phyloP scores from a whole-genome alignment of 1,140 invertebrate species.

The Scaptomyza pallida region DNA sequence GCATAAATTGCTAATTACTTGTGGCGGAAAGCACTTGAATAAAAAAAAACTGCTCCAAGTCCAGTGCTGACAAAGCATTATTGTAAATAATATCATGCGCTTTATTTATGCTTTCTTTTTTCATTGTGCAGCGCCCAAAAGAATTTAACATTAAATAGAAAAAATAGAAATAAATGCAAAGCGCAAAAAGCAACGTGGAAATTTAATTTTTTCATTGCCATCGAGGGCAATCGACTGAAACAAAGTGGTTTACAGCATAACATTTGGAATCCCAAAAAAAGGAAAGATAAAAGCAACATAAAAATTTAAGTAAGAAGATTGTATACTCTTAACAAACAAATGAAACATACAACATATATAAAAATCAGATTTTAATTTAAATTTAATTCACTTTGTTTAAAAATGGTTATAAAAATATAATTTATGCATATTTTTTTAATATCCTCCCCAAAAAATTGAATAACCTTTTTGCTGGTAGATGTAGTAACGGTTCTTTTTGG shows the following conservation, averaged over 20 bases:
- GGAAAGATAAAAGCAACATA: neutral
- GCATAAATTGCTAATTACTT: slow-evolving; percentile 78
- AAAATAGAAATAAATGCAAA: slow-evolving; percentile 17
- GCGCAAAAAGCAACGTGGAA: slow-evolving; percentile 15
- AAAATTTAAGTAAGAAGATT: neutral
- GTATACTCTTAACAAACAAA: neutral
- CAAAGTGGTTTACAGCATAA: slow-evolving; percentile 32
- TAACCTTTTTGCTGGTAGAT: neutral
- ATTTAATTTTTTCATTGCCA: slow-evolving; percentile 31
- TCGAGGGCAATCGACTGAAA: slow-evolving; percentile 51
- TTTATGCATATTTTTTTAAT: no score
- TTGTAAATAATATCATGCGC: slow-evolving; percentile 58
- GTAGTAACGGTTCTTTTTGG: neutral
- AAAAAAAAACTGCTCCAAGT: no score
- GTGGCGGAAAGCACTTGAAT: slow-evolving; percentile 40
- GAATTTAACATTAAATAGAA: slow-evolving; percentile 1
- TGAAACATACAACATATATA: neutral
- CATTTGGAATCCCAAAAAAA: slow-evolving; percentile 8
- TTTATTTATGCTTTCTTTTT: slow-evolving; percentile 53
- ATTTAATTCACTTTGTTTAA: no score
- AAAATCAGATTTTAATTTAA: no score
- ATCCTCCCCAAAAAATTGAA: no score
- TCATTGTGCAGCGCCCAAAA: neutral
- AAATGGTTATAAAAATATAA: no score
- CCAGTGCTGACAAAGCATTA: slow-evolving; percentile 53